phyloP scores from a whole-genome alignment of 2,113 vertebrate genomes.

The Larimichthys crocea region DNA sequence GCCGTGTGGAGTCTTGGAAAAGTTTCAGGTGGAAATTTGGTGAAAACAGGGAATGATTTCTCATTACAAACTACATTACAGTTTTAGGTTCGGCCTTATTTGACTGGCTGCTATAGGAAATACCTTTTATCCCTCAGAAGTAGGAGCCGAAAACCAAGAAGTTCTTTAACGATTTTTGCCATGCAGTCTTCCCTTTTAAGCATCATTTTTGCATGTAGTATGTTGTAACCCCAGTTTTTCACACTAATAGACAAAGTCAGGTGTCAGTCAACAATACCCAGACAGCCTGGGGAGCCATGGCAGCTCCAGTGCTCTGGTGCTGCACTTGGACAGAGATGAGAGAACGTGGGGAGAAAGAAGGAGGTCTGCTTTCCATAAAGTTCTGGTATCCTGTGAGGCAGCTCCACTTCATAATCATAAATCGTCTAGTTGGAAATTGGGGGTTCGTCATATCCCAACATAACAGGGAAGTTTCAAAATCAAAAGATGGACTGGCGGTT shows the following conservation, averaged over 20 bases:
- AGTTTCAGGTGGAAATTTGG: conserved; percentile 82
- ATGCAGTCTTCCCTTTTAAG: background rate
- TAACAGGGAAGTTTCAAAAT: conserved; percentile 68
- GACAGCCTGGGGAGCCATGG: conserved; percentile 61
- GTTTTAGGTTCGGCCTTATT: conserved; percentile 82
- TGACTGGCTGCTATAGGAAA: conserved; percentile 27
- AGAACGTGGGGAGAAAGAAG: conserved; percentile 63
- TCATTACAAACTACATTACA: conserved; percentile 78
- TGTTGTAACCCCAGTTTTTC: conserved; percentile 35
- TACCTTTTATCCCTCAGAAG: conserved; percentile 18
- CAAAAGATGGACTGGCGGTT: conserved; percentile 64
- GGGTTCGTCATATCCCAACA: conserved; percentile 69
- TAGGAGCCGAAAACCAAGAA: conserved; percentile 4
- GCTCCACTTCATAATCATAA: conserved; percentile 81
- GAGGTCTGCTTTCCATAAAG: conserved; percentile 84
- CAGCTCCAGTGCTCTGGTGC: conserved; percentile 61
- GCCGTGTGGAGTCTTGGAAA: conserved; percentile 84
- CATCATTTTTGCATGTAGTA: conserved; percentile 17
- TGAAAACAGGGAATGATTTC: conserved; percentile 82
- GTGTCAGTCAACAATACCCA: conserved; percentile 76
- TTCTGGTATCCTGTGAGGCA: conserved; percentile 75
- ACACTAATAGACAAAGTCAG: conserved; percentile 69
- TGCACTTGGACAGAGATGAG: conserved; percentile 80
- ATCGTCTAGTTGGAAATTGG: conserved; percentile 74
- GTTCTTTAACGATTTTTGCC: background rate